Evolutionary conservation across 2,797 vertebrate genomes (phyloP), one percentile per base, ranked within the genome.

Genomic region (Sphenodon punctatus): DNA sequence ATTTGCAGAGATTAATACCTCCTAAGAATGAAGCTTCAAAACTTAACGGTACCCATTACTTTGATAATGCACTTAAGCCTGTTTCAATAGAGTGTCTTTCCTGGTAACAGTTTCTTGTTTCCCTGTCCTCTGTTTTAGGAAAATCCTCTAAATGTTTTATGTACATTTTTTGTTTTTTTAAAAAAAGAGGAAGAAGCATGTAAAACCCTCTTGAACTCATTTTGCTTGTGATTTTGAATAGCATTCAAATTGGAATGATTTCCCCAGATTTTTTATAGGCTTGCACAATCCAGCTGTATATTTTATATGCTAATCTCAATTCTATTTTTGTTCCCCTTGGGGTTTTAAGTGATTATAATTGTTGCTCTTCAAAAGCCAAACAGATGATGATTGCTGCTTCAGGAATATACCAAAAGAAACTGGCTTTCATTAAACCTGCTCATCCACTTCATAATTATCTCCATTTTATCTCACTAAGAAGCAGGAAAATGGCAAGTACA

Each of bases 331-430:
- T 94, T 96, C 94, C 93, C 92, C 91, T 95, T 95, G 94, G 95
- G 95, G 94, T 94, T 96, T 97, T 94, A 96, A 96, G 96, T 97
- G 97, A 97, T 97, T 97, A 96, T 97, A 97, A 97, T 97, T 97
- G 96, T 97, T 95, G 95, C 96, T 96, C 95, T 97, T 97, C 94
- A 97, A 96, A 96, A 96, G 94, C 95, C 95, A 96, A 97, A 96
- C 94, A 95, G 96, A 96, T 96, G 96, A 96, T 97, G 96, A 97
- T 97, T 97, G 95, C 96, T 87, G 94, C 95, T 97, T 96, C 95
- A 96, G 96, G 96, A 96, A 96, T 96, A 96, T 95, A 96, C 95
- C 93, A 94, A 95, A 96, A 96, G 95, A 96, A 96, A 96, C 95
- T 89, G 89, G 95, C 95, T 96, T 96, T 97, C 95, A 97, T 97